Percentiles rank a stretch among this genome's conserved stretches.
These are phyloP conservation scores for Spilosoma lubricipeda DNA, from an alignment of 2,888 invertebrate species.

Conservation along the genomic window DNA sequence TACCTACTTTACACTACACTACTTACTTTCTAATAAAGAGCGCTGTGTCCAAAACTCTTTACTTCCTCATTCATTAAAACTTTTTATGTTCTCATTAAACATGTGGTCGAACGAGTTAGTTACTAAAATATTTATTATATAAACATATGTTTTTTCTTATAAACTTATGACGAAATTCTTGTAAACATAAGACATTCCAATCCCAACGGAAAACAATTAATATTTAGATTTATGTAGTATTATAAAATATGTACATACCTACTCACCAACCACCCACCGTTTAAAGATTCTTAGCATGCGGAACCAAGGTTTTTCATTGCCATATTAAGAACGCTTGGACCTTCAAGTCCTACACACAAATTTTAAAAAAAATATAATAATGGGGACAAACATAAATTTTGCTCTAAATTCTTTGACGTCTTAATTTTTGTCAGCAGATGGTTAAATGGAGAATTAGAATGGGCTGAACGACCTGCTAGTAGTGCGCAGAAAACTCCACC, in stretches of 20 bases:
- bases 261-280: slow-evolving; percentile 57
- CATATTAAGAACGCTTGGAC: slow-evolving; percentile 60
- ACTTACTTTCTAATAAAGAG: slow-evolving; percentile 74
- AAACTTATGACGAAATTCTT: slow-evolving; percentile 8
- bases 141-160: not conserved
- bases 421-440: slow-evolving; percentile 66
- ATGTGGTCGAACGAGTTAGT: slow-evolving; percentile 31
- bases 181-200: slow-evolving; percentile 46
- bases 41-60: slow-evolving; percentile 51
- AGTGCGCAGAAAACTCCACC: slow-evolving; percentile 68
- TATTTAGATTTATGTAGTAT: slow-evolving; percentile 61
- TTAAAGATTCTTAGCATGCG: slow-evolving; percentile 53
- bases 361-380: slow-evolving; percentile 57
- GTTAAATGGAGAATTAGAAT: slow-evolving; percentile 79
- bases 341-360: slow-evolving; percentile 65
- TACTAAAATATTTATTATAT: slow-evolving; percentile 16
- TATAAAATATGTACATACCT: slow-evolving; percentile 47
- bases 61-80: slow-evolving; percentile 40
- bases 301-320: slow-evolving; percentile 58
- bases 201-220: slow-evolving; percentile 56
- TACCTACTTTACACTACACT: slow-evolving; percentile 34
- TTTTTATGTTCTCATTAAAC: slow-evolving; percentile 38
- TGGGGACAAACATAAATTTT: slow-evolving; percentile 41
- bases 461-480: slow-evolving; percentile 74
- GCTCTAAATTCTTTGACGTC: slow-evolving; percentile 9